A percentile compares a stretch with the other conserved stretches of the same genome.
phyloP scores from a whole-genome alignment of 2,888 invertebrate genomes.

The Drepana falcataria region DNA sequence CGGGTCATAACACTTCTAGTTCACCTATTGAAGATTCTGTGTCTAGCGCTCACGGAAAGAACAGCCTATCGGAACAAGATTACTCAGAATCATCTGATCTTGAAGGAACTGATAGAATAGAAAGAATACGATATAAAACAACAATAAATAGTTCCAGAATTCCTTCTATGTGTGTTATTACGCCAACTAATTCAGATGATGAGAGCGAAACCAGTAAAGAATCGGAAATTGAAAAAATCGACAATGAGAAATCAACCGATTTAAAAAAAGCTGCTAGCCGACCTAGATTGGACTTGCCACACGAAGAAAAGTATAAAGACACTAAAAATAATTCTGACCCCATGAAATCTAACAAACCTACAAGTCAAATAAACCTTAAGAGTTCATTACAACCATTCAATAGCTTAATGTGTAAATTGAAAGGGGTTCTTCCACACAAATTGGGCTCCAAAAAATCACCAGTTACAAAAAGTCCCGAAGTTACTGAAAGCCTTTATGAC shows the following conservation, averaged over 20 bases:
- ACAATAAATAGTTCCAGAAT: slow-evolving; percentile 92
- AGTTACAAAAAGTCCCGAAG: slow-evolving; percentile 60
- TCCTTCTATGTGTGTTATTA: slow-evolving; percentile 95
- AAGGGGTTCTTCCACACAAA: slow-evolving; percentile 80
- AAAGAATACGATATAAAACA: slow-evolving; percentile 91
- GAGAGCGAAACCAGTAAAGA: slow-evolving; percentile 80
- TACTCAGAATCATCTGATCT: slow-evolving; percentile 92
- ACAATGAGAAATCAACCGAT: slow-evolving; percentile 37
- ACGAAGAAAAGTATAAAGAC: slow-evolving; percentile 51
- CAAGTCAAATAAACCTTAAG: slow-evolving; percentile 49
- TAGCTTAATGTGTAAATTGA: slow-evolving; percentile 85
- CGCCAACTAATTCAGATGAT: slow-evolving; percentile 92
- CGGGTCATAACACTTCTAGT: slow-evolving; percentile 89
- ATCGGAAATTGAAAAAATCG: slow-evolving; percentile 19
- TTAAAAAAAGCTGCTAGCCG: slow-evolving; percentile 41
- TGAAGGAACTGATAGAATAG: slow-evolving; percentile 92
- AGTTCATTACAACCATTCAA: slow-evolving; percentile 81
- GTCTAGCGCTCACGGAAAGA: slow-evolving; percentile 83
- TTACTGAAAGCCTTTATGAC: slow-evolving; percentile 76
- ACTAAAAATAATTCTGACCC: slow-evolving; percentile 30
- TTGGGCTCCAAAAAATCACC: slow-evolving; percentile 72
- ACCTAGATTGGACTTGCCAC: slow-evolving; percentile 63
- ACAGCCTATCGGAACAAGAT: slow-evolving; percentile 87
- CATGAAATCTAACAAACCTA: slow-evolving; percentile 42
- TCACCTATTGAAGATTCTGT: slow-evolving; percentile 87